Evolutionary conservation across 1,140 invertebrate species (phyloP).

Genomic region (Bathynomus jamesi): DNA sequence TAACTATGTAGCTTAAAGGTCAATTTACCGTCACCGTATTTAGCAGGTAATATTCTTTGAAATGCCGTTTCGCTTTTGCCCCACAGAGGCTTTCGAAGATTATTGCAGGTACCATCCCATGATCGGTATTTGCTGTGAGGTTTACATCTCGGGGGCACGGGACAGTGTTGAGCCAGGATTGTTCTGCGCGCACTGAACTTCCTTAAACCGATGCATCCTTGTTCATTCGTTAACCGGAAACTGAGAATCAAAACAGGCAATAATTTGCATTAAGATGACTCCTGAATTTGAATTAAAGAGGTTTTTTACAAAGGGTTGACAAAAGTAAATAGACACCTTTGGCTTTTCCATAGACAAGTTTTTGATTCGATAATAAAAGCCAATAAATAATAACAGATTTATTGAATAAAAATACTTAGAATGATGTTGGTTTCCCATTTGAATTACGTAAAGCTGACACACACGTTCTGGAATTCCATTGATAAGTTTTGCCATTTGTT

Average conservation of each 20-base stretch:
- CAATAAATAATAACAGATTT: too few species aligned
- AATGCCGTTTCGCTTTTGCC: constrained; percentile 51
- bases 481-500: too few species aligned
- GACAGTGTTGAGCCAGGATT: constrained; percentile 7
- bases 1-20: too few species aligned
- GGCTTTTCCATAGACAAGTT: too few species aligned
- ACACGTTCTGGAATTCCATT: too few species aligned
- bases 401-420: too few species aligned
- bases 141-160: neutral
- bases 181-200: neutral
- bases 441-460: too few species aligned
- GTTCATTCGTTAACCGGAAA: neutral
- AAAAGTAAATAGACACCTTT: too few species aligned
- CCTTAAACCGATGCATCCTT: constrained; percentile 6
- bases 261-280: neutral
- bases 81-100: constrained; percentile 49
- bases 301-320: too few species aligned
- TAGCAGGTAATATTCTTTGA: constrained; percentile 43
- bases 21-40: constrained; percentile 1
- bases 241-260: neutral
- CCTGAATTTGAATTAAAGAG: too few species aligned
- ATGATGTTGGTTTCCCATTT: too few species aligned
- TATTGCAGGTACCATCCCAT: constrained; percentile 55
- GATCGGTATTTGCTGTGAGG: constrained; percentile 42
- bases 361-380: too few species aligned